Evolutionary conservation across 2,888 invertebrate species (phyloP), one percentile per base, ranked within the genome.

Genomic region (Auanema freiburgensis): DNA sequence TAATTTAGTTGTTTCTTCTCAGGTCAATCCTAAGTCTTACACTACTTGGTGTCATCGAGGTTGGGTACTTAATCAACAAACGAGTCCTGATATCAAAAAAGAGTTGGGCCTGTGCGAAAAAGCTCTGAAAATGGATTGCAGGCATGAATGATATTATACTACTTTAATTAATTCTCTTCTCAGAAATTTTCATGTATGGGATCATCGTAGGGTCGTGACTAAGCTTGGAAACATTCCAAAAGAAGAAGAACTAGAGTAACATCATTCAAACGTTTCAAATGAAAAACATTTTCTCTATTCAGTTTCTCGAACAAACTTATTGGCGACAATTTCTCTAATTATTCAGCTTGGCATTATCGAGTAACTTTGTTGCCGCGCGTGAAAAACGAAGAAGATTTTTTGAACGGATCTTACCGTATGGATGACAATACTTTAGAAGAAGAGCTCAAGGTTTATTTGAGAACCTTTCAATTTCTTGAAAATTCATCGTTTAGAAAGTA

Each of bases 281-380:
- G 24, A 14, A 4, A 24, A 40, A 25, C 24, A 53, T 4, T 8
- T 33, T 40, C 5, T n/a, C 4, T 59, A 52, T 53, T 52, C 42
- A 69, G 69, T 16, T 83, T 80, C 58, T 79, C 82, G 23, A 91
- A 91, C 3, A 89, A 90, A 67, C 91, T 94, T 83, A 90, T 98
- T 72, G 88, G 89, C 79, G 89, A 89, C 42, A 98, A 99, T 85
- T 96, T 98, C 85, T 97, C 97, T 0, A 99, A 99, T 85, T 99
- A 96, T 86, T 97, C 97, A 0, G 94, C 97, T 0, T 99, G 98
- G 98, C 97, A 98, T 57, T 74, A 72, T 87, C 93, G 79, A 86
- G 50, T 56, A 12, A 41, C 21, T 8, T 44, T 78, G 16, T 51
- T 78, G 23, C 66, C 63, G 18, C 55, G 49, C 40, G 59, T 67